These are phyloP conservation scores for Cololabis saira DNA, from an alignment of 2,113 vertebrate species.

Conservation along the genomic window DNA sequence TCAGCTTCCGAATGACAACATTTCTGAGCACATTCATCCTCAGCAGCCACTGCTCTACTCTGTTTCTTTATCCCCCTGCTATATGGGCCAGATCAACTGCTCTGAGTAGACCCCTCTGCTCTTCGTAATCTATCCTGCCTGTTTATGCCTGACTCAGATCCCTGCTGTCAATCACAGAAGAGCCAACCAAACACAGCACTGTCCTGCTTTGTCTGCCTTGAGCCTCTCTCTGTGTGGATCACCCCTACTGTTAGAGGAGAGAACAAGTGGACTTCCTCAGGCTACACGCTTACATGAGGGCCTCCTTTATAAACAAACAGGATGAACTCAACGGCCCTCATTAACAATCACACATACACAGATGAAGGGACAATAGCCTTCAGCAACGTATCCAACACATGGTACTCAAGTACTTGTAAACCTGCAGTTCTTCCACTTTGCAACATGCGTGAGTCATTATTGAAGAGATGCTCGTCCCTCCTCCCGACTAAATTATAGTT, in stretches of 20 bases:
- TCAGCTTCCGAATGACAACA: constrained; percentile 42
- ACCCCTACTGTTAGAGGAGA: constrained; percentile 1
- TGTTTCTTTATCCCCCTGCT: constrained; percentile 48
- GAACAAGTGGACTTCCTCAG: not conserved
- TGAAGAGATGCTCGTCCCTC: constrained; percentile 39
- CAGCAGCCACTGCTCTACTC: constrained; percentile 30
- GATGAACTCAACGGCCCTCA: constrained; percentile 23
- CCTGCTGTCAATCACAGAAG: constrained; percentile 60
- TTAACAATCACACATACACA: constrained; percentile 21
- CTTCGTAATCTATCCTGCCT: constrained; percentile 59
- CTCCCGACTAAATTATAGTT: constrained; percentile 55
- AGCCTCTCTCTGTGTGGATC: constrained; percentile 9
- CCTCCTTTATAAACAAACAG: constrained; percentile 29
- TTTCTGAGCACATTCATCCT: constrained; percentile 30
- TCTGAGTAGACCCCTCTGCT: constrained; percentile 49
- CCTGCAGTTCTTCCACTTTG: constrained; percentile 34
- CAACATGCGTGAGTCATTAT: constrained; percentile 29
- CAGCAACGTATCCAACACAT: constrained; percentile 31
- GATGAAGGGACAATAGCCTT: constrained; percentile 30
- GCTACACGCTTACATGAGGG: not conserved
- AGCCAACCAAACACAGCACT: constrained; percentile 36
- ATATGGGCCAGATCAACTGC: constrained; percentile 44
- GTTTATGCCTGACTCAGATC: constrained; percentile 56
- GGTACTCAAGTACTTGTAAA: constrained; percentile 33
- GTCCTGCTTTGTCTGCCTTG: constrained; percentile 33